phyloP scores from a whole-genome alignment of 2,888 invertebrate genomes.

The Frankliniella fusca region DNA sequence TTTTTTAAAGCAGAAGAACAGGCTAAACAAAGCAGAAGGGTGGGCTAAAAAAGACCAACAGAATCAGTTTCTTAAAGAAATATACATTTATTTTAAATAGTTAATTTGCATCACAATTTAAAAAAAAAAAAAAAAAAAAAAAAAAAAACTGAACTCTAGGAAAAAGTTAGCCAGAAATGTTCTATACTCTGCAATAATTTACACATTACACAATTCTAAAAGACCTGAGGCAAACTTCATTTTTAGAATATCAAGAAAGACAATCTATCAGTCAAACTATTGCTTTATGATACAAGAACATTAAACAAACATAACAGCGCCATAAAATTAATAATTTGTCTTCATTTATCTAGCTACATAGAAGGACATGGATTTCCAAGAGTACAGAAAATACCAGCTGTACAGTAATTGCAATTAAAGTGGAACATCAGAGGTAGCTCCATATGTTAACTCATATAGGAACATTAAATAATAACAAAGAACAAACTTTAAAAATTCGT shows the following conservation, averaged over 20 bases:
- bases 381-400: slow-evolving; percentile 9
- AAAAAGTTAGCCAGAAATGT: not conserved
- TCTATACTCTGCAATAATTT: not conserved
- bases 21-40: no score
- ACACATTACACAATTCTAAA: not conserved
- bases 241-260: not conserved
- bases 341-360: not conserved
- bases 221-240: not conserved
- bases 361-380: not conserved
- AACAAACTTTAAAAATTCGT: not conserved
- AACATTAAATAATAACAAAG: slow-evolving; percentile 8
- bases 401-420: not conserved
- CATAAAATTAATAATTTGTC: slow-evolving; percentile 9
- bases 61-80: not conserved
- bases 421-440: not conserved
- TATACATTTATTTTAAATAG: slow-evolving; percentile 24
- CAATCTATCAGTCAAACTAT: slow-evolving; percentile 14
- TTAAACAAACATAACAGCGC: slow-evolving; percentile 14
- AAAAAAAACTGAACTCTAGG: not conserved
- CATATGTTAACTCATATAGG: slow-evolving; percentile 9
- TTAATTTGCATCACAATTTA: slow-evolving; percentile 8
- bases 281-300: not conserved
- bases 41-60: not conserved
- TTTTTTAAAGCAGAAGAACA: no score
- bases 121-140: not conserved